Conservation (phyloP, 2,888 invertebrate species). For the Drosophila greeni region DNA sequence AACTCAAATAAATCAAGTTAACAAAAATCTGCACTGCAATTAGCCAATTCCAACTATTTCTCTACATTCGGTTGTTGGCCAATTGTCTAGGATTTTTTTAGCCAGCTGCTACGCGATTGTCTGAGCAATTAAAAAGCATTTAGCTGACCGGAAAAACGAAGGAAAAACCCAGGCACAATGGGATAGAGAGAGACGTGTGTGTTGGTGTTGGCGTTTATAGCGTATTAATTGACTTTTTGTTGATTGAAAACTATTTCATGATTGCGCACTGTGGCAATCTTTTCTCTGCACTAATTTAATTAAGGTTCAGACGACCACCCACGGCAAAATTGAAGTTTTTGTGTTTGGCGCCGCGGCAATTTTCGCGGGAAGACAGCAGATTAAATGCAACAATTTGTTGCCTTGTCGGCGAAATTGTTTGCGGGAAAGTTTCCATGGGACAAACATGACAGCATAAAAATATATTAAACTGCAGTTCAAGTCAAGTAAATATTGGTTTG, state of each 20-base stretch:
- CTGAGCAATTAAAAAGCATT: constrained; percentile 57
- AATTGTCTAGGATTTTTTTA: constrained; percentile 33
- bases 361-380: constrained; percentile 7
- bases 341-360: constrained; percentile 7
- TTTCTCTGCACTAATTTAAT: constrained; percentile 38
- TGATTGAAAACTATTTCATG: constrained; percentile 60
- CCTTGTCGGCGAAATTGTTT: constrained; percentile 47
- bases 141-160: constrained; percentile 8
- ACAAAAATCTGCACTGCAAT: constrained; percentile 29
- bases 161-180: constrained; percentile 37
- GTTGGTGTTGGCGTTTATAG: constrained; percentile 44
- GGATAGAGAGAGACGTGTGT: constrained; percentile 35
- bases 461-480: not conserved
- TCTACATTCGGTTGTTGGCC: constrained; percentile 17
- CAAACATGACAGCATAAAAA: constrained; percentile 1
- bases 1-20: constrained; percentile 24
- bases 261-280: constrained; percentile 41
- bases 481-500: not conserved
- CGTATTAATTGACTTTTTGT: constrained; percentile 61
- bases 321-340: constrained; percentile 18
- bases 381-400: constrained; percentile 38
- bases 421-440: constrained; percentile 55
- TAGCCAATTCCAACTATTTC: constrained; percentile 24
- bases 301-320: constrained; percentile 30
- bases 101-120: constrained; percentile 33